Evolutionary conservation across 2,888 invertebrate species (phyloP), one percentile per base, ranked within the genome.

Genomic region (Drosophila nr. medialis): DNA sequence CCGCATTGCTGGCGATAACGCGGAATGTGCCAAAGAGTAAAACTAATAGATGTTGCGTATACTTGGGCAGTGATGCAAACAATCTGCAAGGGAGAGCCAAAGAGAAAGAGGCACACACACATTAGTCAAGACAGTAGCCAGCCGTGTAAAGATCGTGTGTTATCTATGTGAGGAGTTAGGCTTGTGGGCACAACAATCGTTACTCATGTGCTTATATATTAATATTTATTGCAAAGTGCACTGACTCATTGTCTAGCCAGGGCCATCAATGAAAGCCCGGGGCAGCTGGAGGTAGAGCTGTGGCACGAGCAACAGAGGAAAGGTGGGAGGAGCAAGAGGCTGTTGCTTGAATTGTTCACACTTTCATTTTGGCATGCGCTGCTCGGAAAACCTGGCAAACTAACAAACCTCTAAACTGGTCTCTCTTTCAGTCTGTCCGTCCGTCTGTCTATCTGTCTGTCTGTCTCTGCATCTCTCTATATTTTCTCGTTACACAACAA

Each of bases 21-120:
- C 98, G 96, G 94, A 98, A 99, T 90, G 99, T 99, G 83, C 99
- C 99, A 93, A 99, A 99, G 74, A 99, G 95, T 83, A 99, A 95
- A 87, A 99, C 98, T 91, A 99, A 94, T 83, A 99, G 94, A 92
- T 97, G 96, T 94, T 99, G 99, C 80, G 98, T 98, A 93, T 97
- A 96, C 68, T 96, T 94, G 61, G 98, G 98, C 93, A 98, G 94
- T 87, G 98, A 96, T 86, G 96, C 95, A 86, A 99, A 96, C 92
- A 98, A 95, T 93, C 99, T 99, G 94, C 50, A 93, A 89, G 66
- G 10, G 49, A 61, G 66, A 61, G 27, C 66, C 62, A 67, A 45
- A 67, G 34, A 60, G 68, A 84, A 64, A 63, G 48, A 64, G 64
- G 55, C 51, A 71, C 18, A n/a, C 18, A 18, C 18, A 70, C 64